A percentile compares a stretch with the other conserved stretches of the same genome.
Evolutionary conservation across 2,888 invertebrate genomes (phyloP).

Genomic region (Lasioglossum figueresi): DNA sequence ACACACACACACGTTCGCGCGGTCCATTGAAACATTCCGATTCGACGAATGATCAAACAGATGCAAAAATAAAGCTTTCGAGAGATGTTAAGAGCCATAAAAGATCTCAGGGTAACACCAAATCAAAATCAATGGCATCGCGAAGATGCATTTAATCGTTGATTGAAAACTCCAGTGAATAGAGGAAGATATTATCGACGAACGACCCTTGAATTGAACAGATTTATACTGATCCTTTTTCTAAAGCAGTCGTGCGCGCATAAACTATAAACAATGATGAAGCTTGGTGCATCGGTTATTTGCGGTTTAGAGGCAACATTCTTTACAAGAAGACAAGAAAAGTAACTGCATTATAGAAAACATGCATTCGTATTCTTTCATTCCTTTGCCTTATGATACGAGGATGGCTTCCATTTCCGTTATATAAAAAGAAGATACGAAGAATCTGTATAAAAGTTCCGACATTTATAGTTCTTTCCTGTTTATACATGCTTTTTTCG

Average conservation of each 20-base stretch:
- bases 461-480: slow-evolving; percentile 14
- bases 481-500: slow-evolving; percentile 41
- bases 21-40: slow-evolving; percentile 68
- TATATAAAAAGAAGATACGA: slow-evolving; percentile 26
- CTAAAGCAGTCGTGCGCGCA: slow-evolving; percentile 4
- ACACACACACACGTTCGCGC: slow-evolving; percentile 37
- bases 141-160: slow-evolving; percentile 55
- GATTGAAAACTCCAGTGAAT: slow-evolving; percentile 45
- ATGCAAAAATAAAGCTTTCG: slow-evolving; percentile 57
- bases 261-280: slow-evolving; percentile 33
- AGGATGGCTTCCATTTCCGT: slow-evolving; percentile 55
- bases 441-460: slow-evolving; percentile 37
- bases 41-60: slow-evolving; percentile 53
- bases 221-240: slow-evolving; percentile 31
- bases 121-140: slow-evolving; percentile 69
- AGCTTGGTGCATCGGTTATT: slow-evolving; percentile 17
- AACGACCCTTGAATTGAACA: slow-evolving; percentile 8
- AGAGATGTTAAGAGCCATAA: slow-evolving; percentile 70
- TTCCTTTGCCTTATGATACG: slow-evolving; percentile 47
- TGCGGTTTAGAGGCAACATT: slow-evolving; percentile 18
- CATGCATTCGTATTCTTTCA: slow-evolving; percentile 38
- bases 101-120: slow-evolving; percentile 73
- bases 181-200: slow-evolving; percentile 39
- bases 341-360: slow-evolving; percentile 17
- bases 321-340: slow-evolving; percentile 6